Evolutionary conservation across 2,888 invertebrate genomes (phyloP).

Genomic region (Idaea biselata): DNA sequence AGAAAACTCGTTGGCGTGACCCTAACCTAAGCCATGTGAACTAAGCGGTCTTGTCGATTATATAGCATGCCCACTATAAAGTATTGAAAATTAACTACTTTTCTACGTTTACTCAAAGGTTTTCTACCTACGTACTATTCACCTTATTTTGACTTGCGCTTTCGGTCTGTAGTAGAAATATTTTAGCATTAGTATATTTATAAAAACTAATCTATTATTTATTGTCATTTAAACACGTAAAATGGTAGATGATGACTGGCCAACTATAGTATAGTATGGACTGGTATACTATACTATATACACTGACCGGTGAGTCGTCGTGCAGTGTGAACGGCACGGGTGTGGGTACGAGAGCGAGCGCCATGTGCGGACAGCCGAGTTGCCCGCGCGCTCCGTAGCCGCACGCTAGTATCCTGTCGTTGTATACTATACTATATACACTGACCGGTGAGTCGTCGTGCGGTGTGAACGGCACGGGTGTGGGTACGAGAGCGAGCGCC

Average conservation of each 20-base stretch:
- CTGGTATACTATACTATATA: no score
- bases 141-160: slow-evolving; percentile 52
- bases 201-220: slow-evolving; percentile 2
- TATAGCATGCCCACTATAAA: slow-evolving; percentile 17
- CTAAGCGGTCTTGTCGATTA: slow-evolving; percentile 10
- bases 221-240: neutral
- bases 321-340: no score
- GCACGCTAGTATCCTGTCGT: no score
- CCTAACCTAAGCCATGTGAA: neutral
- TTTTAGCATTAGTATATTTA: slow-evolving; percentile 27
- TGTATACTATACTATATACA: no score
- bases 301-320: no score
- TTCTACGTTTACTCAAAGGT: slow-evolving; percentile 16
- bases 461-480: no score
- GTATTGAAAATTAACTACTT: slow-evolving; percentile 4
- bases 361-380: slow-evolving; percentile 83
- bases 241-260: no score
- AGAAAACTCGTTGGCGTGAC: neutral
- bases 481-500: slow-evolving; percentile 61
- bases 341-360: slow-evolving; percentile 62
- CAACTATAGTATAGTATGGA: no score
- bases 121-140: slow-evolving; percentile 37
- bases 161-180: slow-evolving; percentile 52
- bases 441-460: no score
- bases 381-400: slow-evolving; percentile 95